Evolutionary conservation across 2,113 vertebrate genomes (phyloP), one percentile per base, ranked within the genome.

Genomic region (Saguinus midas): DNA sequence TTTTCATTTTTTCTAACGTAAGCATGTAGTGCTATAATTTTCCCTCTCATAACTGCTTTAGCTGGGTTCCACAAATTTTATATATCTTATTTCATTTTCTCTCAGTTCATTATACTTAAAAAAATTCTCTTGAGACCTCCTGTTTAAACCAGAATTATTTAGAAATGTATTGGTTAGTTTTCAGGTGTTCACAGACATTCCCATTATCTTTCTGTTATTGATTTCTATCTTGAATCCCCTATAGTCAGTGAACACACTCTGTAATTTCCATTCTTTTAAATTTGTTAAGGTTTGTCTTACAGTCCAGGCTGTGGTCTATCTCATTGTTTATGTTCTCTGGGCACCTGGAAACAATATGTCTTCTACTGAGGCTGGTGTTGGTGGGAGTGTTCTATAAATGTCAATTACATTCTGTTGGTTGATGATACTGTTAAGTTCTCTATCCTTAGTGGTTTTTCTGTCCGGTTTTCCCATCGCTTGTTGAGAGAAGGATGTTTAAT

Each of bases 111-210:
- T 25, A 16, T 75, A 79, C 85, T 70, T 83, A 13, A 70, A 64
- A 64, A 64, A 64, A 48, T 72, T 86, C 11, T 14, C 52, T 66
- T 94, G 48, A 72, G 57, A 72, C 45, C n/a, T 50, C 90, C 37
- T 95, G 16, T 40, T 52, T 90, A 68, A 87, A 29, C 68, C 8
- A 32, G 66, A 79, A 70, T 85, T 88, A 87, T 50, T 94, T 40
- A 92, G 58, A 78, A 87, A 83, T 45, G 55, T 73, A 13, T 8
- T 73, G 21, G 18, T 72, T 87, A 90, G 32, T 87, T 82, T 87
- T 75, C 84, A 94, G 50, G 13, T 68, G 14, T 83, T 96, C 83
- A 16, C 45, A 95, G 35, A 81, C 43, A 52, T 95, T 91, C 35
- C 55, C 75, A 35, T 80, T 57, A 85, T 57, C 21, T 72, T 90